Base-by-base conservation (phyloP, 1,140 invertebrate genomes). In the Batillaria attramentaria region DNA sequence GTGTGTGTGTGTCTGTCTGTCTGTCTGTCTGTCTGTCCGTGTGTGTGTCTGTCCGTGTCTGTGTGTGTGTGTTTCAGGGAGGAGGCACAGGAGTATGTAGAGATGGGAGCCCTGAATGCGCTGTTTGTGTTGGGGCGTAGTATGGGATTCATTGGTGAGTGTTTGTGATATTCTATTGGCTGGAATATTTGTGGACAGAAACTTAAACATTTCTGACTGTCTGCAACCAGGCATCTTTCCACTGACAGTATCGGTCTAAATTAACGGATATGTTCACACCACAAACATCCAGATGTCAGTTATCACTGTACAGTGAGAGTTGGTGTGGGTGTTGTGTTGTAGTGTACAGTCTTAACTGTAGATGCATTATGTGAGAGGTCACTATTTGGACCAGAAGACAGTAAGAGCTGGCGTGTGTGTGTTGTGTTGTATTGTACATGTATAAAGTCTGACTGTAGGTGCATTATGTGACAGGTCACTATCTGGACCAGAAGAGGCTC, bases 51-150 rank as follows among this genome's bases (percentile, higher is more conserved):
- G 24, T 50, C 46, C 10, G 24, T 8, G 10, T 50, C 46, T 13
- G 24, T 8, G 16, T 69, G 66, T 16, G 20, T 24, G 4, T 20
- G 62, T 86, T 86, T 24, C 91, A 96, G 96, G 86, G 98, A 99
- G 92, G 99, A 99, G 91, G 97, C 98, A 3, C 95, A 97, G 88
- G 98, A 99, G 89, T 99, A 99, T 88, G 95, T 99, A 54, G 96
- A 98, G 86, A 99, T 99, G 91, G 99, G 99, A 74, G 95, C 97
- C 2, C 96, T 99, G 82, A 99, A 99, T 91, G 99, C 98, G 18
- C 92, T 99, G 39, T 99, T 99, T 92, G 98, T 99, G 35, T 93
- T 99, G 50, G 99, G 99, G 46, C 94, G 99, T 83, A 98, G 96
- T 89, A 98, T 99, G 93, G 99, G 99, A 79, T 99, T 99, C 88